Percentiles rank a stretch among this genome's conserved stretches.
phyloP scores from a whole-genome alignment of 2,797 vertebrate genomes.

The Phoeniculus purpureus region DNA sequence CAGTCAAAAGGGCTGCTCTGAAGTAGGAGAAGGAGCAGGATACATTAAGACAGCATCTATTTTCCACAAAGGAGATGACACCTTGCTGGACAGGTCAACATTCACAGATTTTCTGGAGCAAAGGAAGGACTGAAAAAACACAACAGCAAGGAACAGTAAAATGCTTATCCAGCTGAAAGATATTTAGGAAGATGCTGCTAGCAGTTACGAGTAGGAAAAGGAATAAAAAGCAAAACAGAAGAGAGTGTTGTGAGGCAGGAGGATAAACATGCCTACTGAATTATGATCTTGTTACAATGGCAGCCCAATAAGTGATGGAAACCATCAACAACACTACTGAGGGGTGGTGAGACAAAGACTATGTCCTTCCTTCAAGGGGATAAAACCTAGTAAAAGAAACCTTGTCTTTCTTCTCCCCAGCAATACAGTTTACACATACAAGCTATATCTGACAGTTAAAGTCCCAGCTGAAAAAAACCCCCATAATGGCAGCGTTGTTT shows the following conservation, averaged over 20 bases:
- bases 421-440: neutral
- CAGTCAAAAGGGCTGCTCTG: neutral
- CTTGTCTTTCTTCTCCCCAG: neutral
- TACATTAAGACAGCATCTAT: neutral
- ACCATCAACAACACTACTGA: neutral
- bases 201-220: neutral
- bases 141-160: neutral
- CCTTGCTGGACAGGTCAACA: neutral
- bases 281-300: neutral
- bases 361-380: neutral
- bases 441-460: neutral
- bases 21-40: neutral
- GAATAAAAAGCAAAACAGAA: neutral
- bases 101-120: neutral
- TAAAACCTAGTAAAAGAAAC: neutral
- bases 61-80: neutral
- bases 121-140: neutral
- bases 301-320: neutral
- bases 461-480: neutral
- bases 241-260: neutral
- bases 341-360: neutral
- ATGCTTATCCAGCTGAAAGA: neutral
- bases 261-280: neutral
- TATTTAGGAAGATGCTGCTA: neutral
- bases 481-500: neutral